Percentiles rank a stretch among this genome's conserved stretches.
phyloP scores from a whole-genome alignment of 2,888 invertebrate genomes.

The Archips xylosteana region DNA sequence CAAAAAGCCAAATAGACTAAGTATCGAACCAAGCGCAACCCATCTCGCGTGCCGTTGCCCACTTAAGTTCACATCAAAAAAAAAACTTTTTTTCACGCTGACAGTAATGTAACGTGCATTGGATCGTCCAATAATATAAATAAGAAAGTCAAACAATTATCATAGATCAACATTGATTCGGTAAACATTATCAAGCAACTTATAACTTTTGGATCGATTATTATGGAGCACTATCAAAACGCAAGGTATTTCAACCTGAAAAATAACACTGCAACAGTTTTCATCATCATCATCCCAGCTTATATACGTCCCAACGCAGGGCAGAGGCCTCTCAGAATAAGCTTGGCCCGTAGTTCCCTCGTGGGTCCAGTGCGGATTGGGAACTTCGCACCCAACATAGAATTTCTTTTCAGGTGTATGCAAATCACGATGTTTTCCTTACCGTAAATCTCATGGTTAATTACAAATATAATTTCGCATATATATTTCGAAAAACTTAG shows the following conservation, averaged over 20 bases:
- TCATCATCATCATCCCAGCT: no score
- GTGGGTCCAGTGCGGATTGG: no score
- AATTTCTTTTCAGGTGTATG: no score
- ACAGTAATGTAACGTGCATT: slow-evolving; percentile 45
- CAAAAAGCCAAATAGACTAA: neutral
- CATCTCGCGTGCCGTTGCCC: slow-evolving; percentile 63
- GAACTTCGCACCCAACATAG: no score
- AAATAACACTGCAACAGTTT: no score
- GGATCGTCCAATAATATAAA: slow-evolving; percentile 36
- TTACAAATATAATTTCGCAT: no score
- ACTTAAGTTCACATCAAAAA: slow-evolving; percentile 67
- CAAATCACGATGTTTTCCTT: no score
- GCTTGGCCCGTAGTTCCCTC: no score
- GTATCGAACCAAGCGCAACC: slow-evolving; percentile 44
- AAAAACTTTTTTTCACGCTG: slow-evolving; percentile 60
- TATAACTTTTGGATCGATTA: neutral
- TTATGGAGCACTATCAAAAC: slow-evolving; percentile 3
- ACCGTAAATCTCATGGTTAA: no score
- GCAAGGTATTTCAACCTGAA: neutral
- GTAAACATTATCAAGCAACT: slow-evolving; percentile 13
- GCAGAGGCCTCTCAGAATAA: no score
- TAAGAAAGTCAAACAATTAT: slow-evolving; percentile 29
- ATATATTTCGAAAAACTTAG: no score
- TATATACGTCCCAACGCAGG: no score
- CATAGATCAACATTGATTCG: slow-evolving; percentile 5